Evolutionary conservation across 2,888 invertebrate genomes (phyloP).

Genomic region (Coelopa pilipes): DNA sequence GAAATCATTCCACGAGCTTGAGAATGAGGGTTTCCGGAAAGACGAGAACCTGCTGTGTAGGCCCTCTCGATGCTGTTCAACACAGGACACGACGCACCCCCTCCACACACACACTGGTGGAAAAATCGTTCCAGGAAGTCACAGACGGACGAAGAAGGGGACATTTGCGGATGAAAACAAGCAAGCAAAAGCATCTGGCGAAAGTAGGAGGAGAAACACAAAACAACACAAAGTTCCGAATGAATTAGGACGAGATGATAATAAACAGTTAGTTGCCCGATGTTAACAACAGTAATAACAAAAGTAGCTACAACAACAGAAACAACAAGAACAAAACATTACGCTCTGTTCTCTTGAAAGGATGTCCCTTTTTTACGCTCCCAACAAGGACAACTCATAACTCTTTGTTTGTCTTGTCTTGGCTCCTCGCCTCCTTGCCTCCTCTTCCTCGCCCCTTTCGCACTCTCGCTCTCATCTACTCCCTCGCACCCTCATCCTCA

Average conservation of each 20-base stretch:
- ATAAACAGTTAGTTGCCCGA: neutral
- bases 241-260: constrained; percentile 19
- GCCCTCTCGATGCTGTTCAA: too few relatives aligned
- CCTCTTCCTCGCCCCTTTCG: neutral
- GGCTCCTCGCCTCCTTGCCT: too few relatives aligned
- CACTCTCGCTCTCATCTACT: neutral
- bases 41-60: too few relatives aligned
- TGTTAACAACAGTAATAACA: constrained; percentile 17
- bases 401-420: constrained; percentile 20
- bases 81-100: too few relatives aligned
- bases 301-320: neutral
- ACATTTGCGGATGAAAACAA: too few relatives aligned
- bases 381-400: constrained; percentile 22
- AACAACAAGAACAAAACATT: neutral
- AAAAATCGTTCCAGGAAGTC: too few relatives aligned
- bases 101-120: too few relatives aligned
- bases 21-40: too few relatives aligned
- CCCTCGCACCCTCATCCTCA: neutral
- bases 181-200: too few relatives aligned
- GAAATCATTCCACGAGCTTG: too few relatives aligned
- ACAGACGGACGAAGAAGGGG: too few relatives aligned
- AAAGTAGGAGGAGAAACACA: too few relatives aligned
- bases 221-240: constrained; percentile 18
- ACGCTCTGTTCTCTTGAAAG: neutral
- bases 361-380: neutral